Evolutionary conservation across 2,888 invertebrate genomes (phyloP).

Genomic region (Tiliacea aurago): DNA sequence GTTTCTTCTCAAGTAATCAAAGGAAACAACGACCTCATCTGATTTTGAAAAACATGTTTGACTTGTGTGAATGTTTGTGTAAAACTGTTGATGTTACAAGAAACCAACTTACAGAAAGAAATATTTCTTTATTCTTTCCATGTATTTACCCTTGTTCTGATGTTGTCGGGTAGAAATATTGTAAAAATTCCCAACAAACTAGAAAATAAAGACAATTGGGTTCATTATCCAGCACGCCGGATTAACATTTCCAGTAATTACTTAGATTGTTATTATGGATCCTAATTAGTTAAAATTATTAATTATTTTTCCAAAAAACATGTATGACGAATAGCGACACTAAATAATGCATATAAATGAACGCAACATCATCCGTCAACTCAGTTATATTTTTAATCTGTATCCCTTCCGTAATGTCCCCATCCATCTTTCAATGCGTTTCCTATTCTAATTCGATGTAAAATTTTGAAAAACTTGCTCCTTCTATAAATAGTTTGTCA

Average conservation of each 20-base stretch:
- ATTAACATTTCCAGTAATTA: neutral
- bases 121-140: too few relatives aligned
- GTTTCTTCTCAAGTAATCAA: too few relatives aligned
- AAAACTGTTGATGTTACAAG: too few relatives aligned
- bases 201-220: neutral
- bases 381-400: conserved; percentile 64
- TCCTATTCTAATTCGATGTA: conserved; percentile 73
- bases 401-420: conserved; percentile 61
- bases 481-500: conserved; percentile 57
- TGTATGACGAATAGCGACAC: conserved; percentile 6
- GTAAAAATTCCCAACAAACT: neutral
- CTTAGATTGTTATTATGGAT: neutral
- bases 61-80: neutral
- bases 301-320: neutral
- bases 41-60: too few relatives aligned
- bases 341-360: conserved; percentile 54
- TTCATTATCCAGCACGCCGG: neutral
- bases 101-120: neutral
- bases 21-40: too few relatives aligned
- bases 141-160: too few relatives aligned
- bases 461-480: conserved; percentile 64
- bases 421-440: conserved; percentile 80
- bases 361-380: conserved; percentile 62
- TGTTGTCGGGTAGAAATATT: neutral
- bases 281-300: neutral